Evolutionary conservation across 2,888 invertebrate genomes (phyloP), one percentile per base, ranked within the genome.

Genomic region (Athrips mouffetella): DNA sequence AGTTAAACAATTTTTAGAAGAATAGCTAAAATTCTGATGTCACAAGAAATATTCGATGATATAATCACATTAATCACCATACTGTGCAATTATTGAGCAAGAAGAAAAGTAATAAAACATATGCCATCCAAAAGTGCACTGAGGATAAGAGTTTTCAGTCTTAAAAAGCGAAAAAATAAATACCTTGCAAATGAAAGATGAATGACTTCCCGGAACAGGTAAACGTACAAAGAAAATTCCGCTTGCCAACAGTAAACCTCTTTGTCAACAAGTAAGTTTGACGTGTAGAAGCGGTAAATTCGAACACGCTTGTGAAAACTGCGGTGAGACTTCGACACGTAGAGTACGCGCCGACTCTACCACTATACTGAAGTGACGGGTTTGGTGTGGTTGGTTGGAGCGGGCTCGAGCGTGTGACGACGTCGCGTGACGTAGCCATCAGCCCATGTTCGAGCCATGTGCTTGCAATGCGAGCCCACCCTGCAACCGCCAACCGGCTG

Each of bases 371-470:
- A 37, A 2, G 13, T 16, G 21, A 20, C 21, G 1, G 11, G n/a
- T n/a, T n/a, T n/a, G n/a, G n/a, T n/a, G n/a, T n/a, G n/a, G n/a
- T n/a, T n/a, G n/a, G n/a, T n/a, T n/a, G n/a, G n/a, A n/a, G 25
- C 35, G 33, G 20, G 30, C 2, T 27, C n/a, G 11, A 18, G 5
- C 13, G 39, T 42, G 48, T 50, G 57, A 59, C 73, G 76, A 79
- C 77, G 76, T 73, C 54, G 63, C 55, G 62, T 79, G 79, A 79
- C 80, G 80, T 78, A 58, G 64, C 52, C 49, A 52, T 55, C 63
- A 59, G 61, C 59, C 61, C 59, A 59, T 65, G 62, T 58, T 51
- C 53, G 53, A 54, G 47, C 59, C 63, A 67, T 65, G 65, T 65
- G 62, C 55, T 61, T 54, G 51, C 25, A 11, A 1, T 8, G 5